These are phyloP conservation scores for Xerus rutilus DNA, from an alignment of 2,797 vertebrate species.

Conservation along the genomic window DNA sequence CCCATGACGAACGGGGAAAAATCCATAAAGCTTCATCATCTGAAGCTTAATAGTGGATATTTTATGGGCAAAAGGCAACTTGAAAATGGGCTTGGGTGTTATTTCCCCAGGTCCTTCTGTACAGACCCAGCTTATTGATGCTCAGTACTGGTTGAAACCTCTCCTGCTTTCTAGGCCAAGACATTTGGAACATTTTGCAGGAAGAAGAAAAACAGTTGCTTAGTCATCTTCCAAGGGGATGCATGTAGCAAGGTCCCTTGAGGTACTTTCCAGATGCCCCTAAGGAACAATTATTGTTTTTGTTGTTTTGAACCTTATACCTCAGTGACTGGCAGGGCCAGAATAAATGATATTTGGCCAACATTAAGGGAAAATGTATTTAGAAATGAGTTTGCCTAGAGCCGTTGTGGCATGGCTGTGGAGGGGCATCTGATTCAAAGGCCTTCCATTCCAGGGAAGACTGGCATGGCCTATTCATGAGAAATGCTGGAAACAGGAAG, in stretches of 20 bases:
- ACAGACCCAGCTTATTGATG: neutral
- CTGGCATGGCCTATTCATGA: neutral
- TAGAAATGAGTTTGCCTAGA: neutral
- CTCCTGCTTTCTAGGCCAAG: slow-evolving; percentile 67
- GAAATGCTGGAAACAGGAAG: neutral
- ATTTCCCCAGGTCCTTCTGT: neutral
- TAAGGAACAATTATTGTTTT: slow-evolving; percentile 71
- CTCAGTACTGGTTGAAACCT: neutral
- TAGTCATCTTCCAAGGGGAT: slow-evolving; percentile 72
- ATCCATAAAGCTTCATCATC: neutral
- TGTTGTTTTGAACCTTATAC: slow-evolving; percentile 66
- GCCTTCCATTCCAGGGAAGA: neutral
- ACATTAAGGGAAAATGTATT: neutral
- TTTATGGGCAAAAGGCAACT: neutral
- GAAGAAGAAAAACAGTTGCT: slow-evolving; percentile 71
- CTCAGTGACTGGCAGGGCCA: neutral
- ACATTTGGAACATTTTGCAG: slow-evolving; percentile 45
- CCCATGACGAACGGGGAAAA: neutral
- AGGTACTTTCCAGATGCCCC: slow-evolving; percentile 30
- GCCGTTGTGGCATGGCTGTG: neutral
- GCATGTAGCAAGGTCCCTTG: neutral
- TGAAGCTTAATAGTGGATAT: neutral
- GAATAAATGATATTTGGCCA: neutral
- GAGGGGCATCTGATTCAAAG: neutral
- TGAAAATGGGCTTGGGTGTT: neutral